A percentile compares a stretch with the other conserved stretches of the same genome.
Conservation (phyloP, 2,888 invertebrate genomes). For the Venustoraphidia nigricollis region DNA sequence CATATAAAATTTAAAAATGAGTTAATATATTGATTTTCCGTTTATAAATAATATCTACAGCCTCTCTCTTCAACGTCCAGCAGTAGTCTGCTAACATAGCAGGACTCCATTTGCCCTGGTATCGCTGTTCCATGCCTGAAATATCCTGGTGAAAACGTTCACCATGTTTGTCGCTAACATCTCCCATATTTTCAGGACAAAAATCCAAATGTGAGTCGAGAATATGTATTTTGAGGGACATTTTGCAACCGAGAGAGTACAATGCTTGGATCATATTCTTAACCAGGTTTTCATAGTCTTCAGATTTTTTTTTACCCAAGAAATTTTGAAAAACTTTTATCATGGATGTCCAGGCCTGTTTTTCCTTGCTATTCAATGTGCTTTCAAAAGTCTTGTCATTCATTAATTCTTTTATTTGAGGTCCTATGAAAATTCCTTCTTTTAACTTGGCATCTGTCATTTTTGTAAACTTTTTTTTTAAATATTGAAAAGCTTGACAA, state of each 20-base stretch:
- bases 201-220: constrained; percentile 16
- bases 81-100: constrained; percentile 21
- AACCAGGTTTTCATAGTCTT: constrained; percentile 9
- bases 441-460: too few species aligned
- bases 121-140: constrained; percentile 19
- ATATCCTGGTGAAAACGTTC: constrained; percentile 22
- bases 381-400: constrained; percentile 8
- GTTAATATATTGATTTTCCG: not conserved
- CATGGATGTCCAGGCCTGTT: constrained; percentile 6
- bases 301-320: constrained; percentile 7
- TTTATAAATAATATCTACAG: not conserved
- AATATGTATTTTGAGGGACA: constrained; percentile 17
- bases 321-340: not conserved
- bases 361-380: constrained; percentile 7
- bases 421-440: constrained; percentile 8
- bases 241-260: constrained; percentile 13
- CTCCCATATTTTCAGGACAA: constrained; percentile 19
- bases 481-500: constrained; percentile 6
- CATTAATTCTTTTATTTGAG: constrained; percentile 10
- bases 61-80: constrained; percentile 12
- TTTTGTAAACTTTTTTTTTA: constrained; percentile 8
- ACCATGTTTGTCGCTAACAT: constrained; percentile 19
- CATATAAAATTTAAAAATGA: not conserved
- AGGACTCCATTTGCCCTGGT: constrained; percentile 19
- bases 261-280: constrained; percentile 7